Evolutionary conservation across 2,888 invertebrate genomes (phyloP).

Genomic region (Folsomia candida): DNA sequence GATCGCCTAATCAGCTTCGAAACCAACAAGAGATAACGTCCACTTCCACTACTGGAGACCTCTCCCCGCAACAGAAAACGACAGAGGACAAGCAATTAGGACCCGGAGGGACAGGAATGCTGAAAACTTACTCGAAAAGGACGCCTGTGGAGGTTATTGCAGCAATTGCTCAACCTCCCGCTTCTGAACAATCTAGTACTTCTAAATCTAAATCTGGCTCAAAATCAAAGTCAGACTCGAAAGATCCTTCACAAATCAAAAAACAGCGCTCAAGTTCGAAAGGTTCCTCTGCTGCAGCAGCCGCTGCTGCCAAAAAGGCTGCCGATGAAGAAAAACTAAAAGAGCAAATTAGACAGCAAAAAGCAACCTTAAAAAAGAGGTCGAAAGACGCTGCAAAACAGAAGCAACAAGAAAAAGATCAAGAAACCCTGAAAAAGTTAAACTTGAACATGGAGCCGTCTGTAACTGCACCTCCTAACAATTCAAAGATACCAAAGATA

Average conservation of each 20-base stretch:
- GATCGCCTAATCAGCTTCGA: conserved; percentile 11
- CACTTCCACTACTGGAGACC: conserved; percentile 21
- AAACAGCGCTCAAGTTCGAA: conserved; percentile 12
- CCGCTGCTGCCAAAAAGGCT: conserved; percentile 31
- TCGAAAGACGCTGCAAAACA: conserved; percentile 52
- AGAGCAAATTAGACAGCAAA: conserved; percentile 51
- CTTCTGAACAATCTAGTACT: not conserved
- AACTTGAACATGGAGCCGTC: conserved; percentile 26
- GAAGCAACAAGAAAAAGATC: conserved; percentile 62
- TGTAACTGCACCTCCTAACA: conserved; percentile 6
- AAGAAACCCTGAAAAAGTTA: conserved; percentile 61
- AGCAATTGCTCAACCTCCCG: not conserved
- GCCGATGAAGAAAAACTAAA: conserved; percentile 47
- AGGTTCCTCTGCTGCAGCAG: not conserved
- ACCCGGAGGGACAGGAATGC: not conserved
- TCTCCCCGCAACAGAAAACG: conserved; percentile 1
- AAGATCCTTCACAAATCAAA: conserved; percentile 9
- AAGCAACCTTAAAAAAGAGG: conserved; percentile 55
- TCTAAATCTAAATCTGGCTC: not conserved
- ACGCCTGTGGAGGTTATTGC: not conserved
- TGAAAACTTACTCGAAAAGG: conserved; percentile 30
- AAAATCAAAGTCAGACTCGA: not conserved
- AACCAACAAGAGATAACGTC: not conserved
- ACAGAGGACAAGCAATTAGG: not conserved
- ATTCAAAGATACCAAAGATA: conserved; percentile 47